These are phyloP conservation scores for Numenius arquata DNA, from an alignment of 2,113 vertebrate genomes.

Conservation along the genomic window DNA sequence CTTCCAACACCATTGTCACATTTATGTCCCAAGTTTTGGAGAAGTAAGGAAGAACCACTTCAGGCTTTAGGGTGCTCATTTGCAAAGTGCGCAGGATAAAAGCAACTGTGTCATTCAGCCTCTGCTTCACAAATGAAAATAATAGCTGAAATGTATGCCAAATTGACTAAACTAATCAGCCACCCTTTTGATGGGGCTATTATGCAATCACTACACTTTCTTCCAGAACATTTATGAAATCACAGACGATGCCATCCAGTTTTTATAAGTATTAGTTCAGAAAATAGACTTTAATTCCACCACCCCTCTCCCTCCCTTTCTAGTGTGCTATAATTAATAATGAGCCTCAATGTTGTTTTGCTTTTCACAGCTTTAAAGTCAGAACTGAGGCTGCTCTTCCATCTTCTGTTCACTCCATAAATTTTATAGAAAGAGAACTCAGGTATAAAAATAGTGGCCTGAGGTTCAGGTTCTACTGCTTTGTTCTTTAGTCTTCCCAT, in stretches of 20 bases:
- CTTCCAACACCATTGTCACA: background rate
- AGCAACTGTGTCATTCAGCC: conserved; percentile 6
- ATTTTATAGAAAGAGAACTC: background rate
- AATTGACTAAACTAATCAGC: conserved; percentile 68
- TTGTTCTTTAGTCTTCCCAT: background rate
- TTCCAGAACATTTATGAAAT: conserved; percentile 71
- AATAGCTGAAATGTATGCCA: conserved; percentile 63
- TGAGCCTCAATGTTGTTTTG: background rate
- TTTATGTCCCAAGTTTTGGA: background rate
- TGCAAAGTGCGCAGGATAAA: background rate
- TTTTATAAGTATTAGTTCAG: conserved; percentile 60
- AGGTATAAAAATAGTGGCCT: background rate
- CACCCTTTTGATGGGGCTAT: conserved; percentile 52
- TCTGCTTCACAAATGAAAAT: conserved; percentile 61
- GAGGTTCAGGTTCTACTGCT: background rate
- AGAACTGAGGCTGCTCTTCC: background rate
- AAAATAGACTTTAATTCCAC: conserved; percentile 50
- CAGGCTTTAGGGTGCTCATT: background rate
- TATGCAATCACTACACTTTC: conserved; percentile 66
- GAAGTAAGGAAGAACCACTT: background rate
- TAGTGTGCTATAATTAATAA: conserved; percentile 51
- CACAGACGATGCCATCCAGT: conserved; percentile 23
- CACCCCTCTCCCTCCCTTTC: background rate
- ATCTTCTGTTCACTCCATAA: background rate
- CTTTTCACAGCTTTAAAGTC: conserved; percentile 6